Evolutionary conservation across 2,888 invertebrate species (phyloP), one percentile per base, ranked within the genome.

Genomic region (Trichogramma dendrolimi): DNA sequence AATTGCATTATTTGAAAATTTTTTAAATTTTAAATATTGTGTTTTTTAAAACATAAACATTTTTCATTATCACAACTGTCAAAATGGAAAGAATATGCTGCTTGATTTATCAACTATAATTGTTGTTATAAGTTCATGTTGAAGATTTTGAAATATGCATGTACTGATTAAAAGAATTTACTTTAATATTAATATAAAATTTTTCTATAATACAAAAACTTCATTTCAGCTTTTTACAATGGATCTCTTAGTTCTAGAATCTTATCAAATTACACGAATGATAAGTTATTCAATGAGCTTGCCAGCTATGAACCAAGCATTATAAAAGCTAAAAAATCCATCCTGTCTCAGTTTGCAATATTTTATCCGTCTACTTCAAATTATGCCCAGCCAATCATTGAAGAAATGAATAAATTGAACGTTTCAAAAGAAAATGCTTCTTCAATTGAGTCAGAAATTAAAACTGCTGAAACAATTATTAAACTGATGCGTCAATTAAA

Each of bases 161-260:
- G 2, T 27, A 14, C 14, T 14, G 14, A 14, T 14, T 14, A 14
- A 14, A 14, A 14, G 14, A 14, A 14, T 14, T 14, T 14, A 14
- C 14, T 14, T 14, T 14, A 14, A 14, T 14, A 27, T 27, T 27
- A 27, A 27, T 27, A 27, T 27, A 27, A 27, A 27, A 27, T 27
- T 27, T 27, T 27, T 27, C 3, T 27, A 2, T 27, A 27, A 27
- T 27, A 27, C 27, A 27, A 27, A 27, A 27, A 27, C 27, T 27
- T 27, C 27, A 58, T 71, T 75, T 58, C 62, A 81, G 82, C 73
- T 49, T 70, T 82, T 5, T 80, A 79, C 60, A 76, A 75, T 55
- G 76, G 76, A 63, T 44, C 58, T 5, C 41, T 65, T 40, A 51
- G 46, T 5, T 42, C n/a, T 27, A 54, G 51, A 46, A 50, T 63